Conservation (phyloP, 2,113 vertebrate genomes). For the Epinephelus fuscoguttatus region DNA sequence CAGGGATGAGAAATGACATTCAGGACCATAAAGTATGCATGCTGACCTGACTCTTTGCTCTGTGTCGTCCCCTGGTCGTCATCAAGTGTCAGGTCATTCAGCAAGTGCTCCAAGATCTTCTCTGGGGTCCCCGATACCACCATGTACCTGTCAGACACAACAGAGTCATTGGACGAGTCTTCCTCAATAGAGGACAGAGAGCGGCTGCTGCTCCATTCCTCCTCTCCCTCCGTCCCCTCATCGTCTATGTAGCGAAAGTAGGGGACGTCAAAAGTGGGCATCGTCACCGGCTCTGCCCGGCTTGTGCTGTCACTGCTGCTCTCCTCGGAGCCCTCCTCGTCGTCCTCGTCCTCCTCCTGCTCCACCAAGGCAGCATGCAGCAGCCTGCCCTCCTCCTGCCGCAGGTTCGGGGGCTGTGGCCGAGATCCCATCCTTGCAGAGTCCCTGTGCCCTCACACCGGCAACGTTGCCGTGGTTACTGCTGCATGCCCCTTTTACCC, state of each 20-base stretch:
- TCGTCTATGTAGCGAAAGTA: conserved; percentile 99
- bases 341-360: conserved; percentile 86
- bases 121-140: conserved; percentile 95
- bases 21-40: conserved; percentile 4
- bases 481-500: conserved; percentile 70
- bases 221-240: conserved; percentile 87
- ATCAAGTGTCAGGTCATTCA: conserved; percentile 92
- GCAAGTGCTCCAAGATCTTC: conserved; percentile 95
- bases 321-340: conserved; percentile 78
- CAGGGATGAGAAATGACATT: conserved; percentile 10
- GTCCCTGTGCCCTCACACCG: conserved; percentile 66
- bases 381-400: conserved; percentile 84
- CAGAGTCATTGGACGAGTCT: conserved; percentile 89
- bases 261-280: conserved; percentile 97
- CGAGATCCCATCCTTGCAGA: conserved; percentile 88
- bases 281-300: conserved; percentile 82
- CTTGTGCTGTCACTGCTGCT: conserved; percentile 72
- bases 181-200: conserved; percentile 95
- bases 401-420: conserved; percentile 84
- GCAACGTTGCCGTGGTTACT: conserved; percentile 79
- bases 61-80: conserved; percentile 77
- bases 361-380: conserved; percentile 85
- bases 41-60: conserved; percentile 93
- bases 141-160: conserved; percentile 94
- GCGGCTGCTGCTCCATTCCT: conserved; percentile 92